Percentiles rank a stretch among this genome's conserved stretches.
These are phyloP conservation scores for Myiothlypis coronata DNA, from an alignment of 2,797 vertebrate genomes.

Conservation along the genomic window DNA sequence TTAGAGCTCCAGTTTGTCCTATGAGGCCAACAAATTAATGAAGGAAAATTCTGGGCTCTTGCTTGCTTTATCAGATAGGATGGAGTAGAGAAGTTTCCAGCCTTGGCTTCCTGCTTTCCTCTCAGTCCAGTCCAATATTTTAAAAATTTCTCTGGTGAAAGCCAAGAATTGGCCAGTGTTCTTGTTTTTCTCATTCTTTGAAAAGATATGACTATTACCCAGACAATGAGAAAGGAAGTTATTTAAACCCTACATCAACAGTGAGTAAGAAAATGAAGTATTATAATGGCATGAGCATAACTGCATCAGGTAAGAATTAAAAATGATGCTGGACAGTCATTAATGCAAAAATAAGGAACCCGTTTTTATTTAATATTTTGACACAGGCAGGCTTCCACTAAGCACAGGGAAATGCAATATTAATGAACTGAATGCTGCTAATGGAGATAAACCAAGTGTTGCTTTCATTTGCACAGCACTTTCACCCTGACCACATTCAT, in stretches of 20 bases:
- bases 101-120: neutral
- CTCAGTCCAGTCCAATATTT: neutral
- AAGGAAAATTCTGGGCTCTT: neutral
- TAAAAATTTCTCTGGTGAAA: neutral
- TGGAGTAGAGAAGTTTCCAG: neutral
- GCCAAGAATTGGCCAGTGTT: neutral
- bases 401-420: neutral
- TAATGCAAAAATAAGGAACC: neutral
- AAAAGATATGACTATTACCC: neutral
- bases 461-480: neutral
- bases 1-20: neutral
- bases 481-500: neutral
- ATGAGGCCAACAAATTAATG: neutral
- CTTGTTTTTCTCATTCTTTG: slow-evolving; percentile 16
- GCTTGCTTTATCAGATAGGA: neutral
- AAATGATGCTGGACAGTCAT: neutral
- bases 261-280: neutral
- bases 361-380: neutral
- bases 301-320: neutral
- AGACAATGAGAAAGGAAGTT: slow-evolving; percentile 9
- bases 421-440: neutral
- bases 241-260: neutral
- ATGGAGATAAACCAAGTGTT: neutral
- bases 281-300: neutral
- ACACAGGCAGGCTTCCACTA: neutral